These are phyloP conservation scores for Zaprionus lachaisei DNA, from an alignment of 1,140 invertebrate genomes.

Conservation along the genomic window DNA sequence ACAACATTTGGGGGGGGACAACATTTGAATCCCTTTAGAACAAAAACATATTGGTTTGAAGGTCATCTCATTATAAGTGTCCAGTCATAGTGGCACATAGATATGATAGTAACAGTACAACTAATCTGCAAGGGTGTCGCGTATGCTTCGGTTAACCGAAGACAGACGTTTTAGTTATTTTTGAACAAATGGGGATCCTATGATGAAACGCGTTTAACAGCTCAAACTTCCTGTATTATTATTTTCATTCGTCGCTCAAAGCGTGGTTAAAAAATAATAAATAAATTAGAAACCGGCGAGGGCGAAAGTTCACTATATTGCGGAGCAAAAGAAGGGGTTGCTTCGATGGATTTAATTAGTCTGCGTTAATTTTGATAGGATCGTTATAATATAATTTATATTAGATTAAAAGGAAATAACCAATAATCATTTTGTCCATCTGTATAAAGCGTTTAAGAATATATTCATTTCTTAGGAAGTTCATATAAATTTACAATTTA, in stretches of 20 bases:
- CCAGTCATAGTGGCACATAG: neutral
- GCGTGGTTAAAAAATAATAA: neutral
- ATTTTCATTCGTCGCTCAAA: neutral
- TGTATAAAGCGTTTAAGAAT: conserved; percentile 46
- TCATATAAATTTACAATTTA: conserved; percentile 72
- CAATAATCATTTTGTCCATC: conserved; percentile 40
- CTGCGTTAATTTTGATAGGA: conserved; percentile 3
- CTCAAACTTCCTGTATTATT: neutral
- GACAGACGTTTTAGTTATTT: neutral
- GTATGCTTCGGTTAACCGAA: neutral
- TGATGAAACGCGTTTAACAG: neutral
- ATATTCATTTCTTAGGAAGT: conserved; percentile 60
- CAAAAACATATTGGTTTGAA: neutral
- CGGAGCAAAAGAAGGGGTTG: neutral
- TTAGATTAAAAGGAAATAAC: conserved; percentile 31
- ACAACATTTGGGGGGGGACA: neutral
- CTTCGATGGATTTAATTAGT: neutral
- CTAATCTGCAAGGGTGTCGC: neutral
- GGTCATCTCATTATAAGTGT: neutral
- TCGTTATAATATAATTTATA: conserved; percentile 13
- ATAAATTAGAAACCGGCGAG: neutral
- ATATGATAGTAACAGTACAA: neutral
- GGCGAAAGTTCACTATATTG: neutral
- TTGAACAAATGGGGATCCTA: neutral
- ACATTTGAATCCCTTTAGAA: neutral